Base-by-base conservation (phyloP, 2,113 vertebrate genomes). In the Camelus dromedarius region DNA sequence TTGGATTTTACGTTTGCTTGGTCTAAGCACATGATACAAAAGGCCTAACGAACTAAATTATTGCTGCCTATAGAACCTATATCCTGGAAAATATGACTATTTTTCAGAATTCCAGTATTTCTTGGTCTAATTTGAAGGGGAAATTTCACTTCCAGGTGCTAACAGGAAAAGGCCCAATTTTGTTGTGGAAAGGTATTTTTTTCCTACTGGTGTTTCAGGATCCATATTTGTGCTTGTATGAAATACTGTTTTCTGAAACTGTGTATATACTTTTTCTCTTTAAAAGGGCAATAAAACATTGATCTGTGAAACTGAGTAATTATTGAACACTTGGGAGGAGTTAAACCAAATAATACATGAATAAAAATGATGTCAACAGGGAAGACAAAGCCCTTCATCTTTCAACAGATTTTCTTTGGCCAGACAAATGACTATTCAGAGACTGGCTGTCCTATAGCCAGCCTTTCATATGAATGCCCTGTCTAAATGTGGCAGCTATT, bases 291-390 rank as follows among this genome's bases (percentile, higher is more conserved):
- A 6, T 84, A 80, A 93, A 87, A 89, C 26, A n/a, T 42, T 76
- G 38, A 62, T 50, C 60, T 79, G 69, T 76, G 56, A 95, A 64
- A 89, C 66, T 90, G 32, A 84, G 28, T 64, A 28, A n/a, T 60
- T 60, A 80, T 66, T 83, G 66, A 84, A 84, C 88, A 42, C 32
- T 93, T 92, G 14, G 22, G 64, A 95, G 91, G 67, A 89, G 19
- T 76, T 84, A 92, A 82, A 20, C 35, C 62, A 97, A 79, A 91
- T 95, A 87, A 86, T 85, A 86, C 79, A 20, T 84, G 52, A 93
- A 88, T 92, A 84, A 82, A 96, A 94, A 93, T 88, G 14, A 88
- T 79, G 16, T 86, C 32, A 80, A 38, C 84, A 91, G 48, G n/a
- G 32, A 15, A 60, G 14, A 83, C 18, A 86, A 22, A 50, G 38